Conservation (phyloP, 2,888 invertebrate species). For the Amphipyra berbera region DNA sequence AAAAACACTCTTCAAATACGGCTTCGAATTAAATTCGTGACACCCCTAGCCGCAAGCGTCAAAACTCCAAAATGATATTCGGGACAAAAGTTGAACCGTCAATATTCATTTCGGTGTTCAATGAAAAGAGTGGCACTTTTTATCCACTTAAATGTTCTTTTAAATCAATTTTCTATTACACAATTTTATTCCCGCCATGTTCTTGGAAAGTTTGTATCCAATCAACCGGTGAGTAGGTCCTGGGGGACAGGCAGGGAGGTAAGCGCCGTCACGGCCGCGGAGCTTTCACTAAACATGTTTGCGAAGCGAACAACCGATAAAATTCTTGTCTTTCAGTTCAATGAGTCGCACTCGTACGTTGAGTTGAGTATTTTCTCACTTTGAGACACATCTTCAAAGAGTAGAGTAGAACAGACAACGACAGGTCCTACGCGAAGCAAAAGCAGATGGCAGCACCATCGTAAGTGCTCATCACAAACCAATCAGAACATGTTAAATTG, state of each 20-base stretch:
- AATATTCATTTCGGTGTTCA: conserved; percentile 8
- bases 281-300: conserved; percentile 7
- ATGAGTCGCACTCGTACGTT: background rate
- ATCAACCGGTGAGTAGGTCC: conserved; percentile 12
- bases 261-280: background rate
- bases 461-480: too few relatives aligned
- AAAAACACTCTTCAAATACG: background rate
- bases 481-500: too few relatives aligned
- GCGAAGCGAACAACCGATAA: conserved; percentile 5
- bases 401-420: background rate
- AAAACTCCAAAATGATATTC: conserved; percentile 7
- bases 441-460: too few relatives aligned
- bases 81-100: conserved; percentile 10
- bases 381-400: background rate
- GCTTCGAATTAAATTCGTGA: background rate
- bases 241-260: conserved; percentile 2
- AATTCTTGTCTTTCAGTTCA: conserved; percentile 5
- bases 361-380: background rate
- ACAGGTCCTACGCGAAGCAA: too few relatives aligned
- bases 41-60: background rate
- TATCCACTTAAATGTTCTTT: conserved; percentile 9
- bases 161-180: conserved; percentile 9
- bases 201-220: conserved; percentile 18
- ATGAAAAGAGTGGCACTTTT: conserved; percentile 10
- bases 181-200: conserved; percentile 12